Conservation (phyloP, 2,113 vertebrate genomes). For the Stegostoma tigrinum region DNA sequence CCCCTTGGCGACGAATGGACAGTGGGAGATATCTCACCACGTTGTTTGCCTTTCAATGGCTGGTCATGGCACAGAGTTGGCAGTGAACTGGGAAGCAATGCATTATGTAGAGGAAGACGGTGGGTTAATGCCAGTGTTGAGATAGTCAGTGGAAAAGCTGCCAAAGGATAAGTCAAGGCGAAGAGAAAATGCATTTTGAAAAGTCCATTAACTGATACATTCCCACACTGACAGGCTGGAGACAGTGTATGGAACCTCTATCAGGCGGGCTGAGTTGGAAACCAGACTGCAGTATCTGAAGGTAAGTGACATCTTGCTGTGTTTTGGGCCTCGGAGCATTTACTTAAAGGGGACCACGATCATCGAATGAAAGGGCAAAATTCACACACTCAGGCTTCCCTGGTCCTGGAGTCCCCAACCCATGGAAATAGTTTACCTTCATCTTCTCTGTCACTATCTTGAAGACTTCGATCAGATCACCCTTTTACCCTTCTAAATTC, state of each 20-base stretch:
- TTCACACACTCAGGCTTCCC: neutral
- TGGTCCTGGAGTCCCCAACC: too few relatives aligned
- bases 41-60: too few relatives aligned
- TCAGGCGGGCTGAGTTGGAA: constrained; percentile 82
- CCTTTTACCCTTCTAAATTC: too few relatives aligned
- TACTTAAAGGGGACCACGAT: neutral
- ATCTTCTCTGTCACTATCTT: too few relatives aligned
- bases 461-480: too few relatives aligned
- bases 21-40: neutral
- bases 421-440: too few relatives aligned
- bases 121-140: neutral
- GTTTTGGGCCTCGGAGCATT: neutral
- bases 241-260: constrained; percentile 78
- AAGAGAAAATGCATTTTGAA: neutral
- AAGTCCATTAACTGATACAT: neutral
- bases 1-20: neutral
- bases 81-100: neutral
- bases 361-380: neutral
- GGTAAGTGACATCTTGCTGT: constrained; percentile 53
- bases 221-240: constrained; percentile 62
- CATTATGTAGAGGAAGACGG: neutral
- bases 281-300: constrained; percentile 88
- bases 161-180: neutral
- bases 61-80: neutral
- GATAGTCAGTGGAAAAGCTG: neutral